Evolutionary conservation across 2,113 vertebrate species (phyloP), one percentile per base, ranked within the genome.

Genomic region (Salvelinus alpinus): DNA sequence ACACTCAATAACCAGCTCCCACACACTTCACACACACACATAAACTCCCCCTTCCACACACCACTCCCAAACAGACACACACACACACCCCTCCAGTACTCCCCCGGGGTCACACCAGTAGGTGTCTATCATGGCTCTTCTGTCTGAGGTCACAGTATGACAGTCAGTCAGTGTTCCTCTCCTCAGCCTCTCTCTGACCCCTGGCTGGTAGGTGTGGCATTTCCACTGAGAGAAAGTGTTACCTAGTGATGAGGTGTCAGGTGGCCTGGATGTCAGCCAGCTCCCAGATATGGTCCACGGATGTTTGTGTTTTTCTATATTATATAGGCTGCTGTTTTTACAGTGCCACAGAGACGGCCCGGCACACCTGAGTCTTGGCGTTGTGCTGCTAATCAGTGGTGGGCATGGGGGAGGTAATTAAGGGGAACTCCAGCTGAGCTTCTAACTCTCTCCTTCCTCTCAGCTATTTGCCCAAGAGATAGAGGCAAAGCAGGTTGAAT

Each of bases 1-100:
- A 85, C 85, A 89, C 86, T 80, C 88, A 84, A 13, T 44, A 22
- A 31, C 71, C 24, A 71, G 54, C 51, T 77, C 82, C 77, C n/a
- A 34, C 11, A 16, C 18, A 38, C 72, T 70, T 47, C 22, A 4
- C 44, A 20, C n/a, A 5, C 24, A 25, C 34, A 4, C n/a, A 11
- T 6, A 25, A 6, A 25, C 64, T 27, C n/a, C 8, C n/a, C 59
- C 7, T 62, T 22, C 59, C 7, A n/a, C 59, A 8, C 7, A 24
- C 59, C 59, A 22, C 59, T 3, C n/a, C 3, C 31, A 68, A 18
- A 31, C 66, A 68, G 1, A 18, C 66, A 38, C 66, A 47, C 18
- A 18, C 66, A 68, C 27, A 31, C 66, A 38, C 66, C 12, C 18
- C 3, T 24, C 6, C 31, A 18, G 34, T 44, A 20, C 66, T 18